phyloP scores from a whole-genome alignment of 2,888 invertebrate species.

The Gisinianus flammeolus region DNA sequence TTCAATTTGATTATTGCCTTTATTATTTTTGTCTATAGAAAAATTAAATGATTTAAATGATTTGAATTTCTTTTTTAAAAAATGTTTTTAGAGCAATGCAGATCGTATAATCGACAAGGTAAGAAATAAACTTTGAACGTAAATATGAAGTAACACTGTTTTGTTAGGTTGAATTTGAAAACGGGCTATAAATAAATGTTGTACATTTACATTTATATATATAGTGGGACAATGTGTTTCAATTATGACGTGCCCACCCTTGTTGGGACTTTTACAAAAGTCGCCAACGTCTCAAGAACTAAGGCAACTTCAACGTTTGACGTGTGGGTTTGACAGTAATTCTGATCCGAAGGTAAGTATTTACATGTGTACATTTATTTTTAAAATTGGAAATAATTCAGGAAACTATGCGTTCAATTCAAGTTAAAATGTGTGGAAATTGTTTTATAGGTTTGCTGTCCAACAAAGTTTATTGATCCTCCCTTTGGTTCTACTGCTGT shows the following conservation, averaged over 20 bases:
- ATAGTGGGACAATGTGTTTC: conserved; percentile 39
- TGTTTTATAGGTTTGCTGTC: conserved; percentile 27
- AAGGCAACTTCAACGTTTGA: conserved; percentile 36
- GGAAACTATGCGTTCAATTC: too few relatives aligned
- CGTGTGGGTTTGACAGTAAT: conserved; percentile 43
- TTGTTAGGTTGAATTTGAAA: too few relatives aligned
- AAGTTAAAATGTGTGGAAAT: neutral
- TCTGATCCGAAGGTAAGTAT: conserved; percentile 38
- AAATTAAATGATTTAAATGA: neutral
- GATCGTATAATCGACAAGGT: conserved; percentile 42
- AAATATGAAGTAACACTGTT: too few relatives aligned
- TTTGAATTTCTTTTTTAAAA: neutral
- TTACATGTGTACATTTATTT: neutral
- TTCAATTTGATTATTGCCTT: too few relatives aligned
- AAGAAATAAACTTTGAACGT: too few relatives aligned
- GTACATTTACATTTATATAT: too few relatives aligned
- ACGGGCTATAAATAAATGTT: too few relatives aligned
- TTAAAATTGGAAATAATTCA: too few relatives aligned
- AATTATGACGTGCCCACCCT: conserved; percentile 36
- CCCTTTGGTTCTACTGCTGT: neutral
- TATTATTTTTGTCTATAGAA: neutral
- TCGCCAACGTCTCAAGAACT: conserved; percentile 19
- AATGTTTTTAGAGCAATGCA: conserved; percentile 40
- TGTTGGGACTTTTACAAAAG: conserved; percentile 22
- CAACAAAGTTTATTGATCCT: conserved; percentile 4